Evolutionary conservation across 2,888 invertebrate genomes (phyloP).

Genomic region (Caenorhabditis sp.): DNA sequence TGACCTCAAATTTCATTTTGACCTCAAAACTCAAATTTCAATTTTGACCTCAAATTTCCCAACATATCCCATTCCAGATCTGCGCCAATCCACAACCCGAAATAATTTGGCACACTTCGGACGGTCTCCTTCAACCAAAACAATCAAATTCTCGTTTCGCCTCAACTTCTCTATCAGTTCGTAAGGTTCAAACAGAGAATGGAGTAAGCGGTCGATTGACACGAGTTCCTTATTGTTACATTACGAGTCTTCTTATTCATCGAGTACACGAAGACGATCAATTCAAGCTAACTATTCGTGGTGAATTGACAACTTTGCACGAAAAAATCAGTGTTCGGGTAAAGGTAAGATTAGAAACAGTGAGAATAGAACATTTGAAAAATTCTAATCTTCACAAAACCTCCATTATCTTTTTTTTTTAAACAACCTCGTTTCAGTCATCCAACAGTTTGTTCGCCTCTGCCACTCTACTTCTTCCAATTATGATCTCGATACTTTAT

Average conservation of each 20-base stretch:
- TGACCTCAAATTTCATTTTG: no score
- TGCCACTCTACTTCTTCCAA: no score
- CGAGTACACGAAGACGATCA: slow-evolving; percentile 17
- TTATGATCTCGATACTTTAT: no score
- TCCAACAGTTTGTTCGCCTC: no score
- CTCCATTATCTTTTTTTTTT: no score
- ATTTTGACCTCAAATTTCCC: not conserved
- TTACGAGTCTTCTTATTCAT: slow-evolving; percentile 20
- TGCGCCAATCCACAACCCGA: slow-evolving; percentile 50
- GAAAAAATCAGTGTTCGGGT: slow-evolving; percentile 17
- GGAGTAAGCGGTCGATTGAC: slow-evolving; percentile 9
- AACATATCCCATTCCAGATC: slow-evolving; percentile 14
- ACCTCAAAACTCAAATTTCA: no score
- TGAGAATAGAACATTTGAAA: no score
- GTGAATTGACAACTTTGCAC: slow-evolving; percentile 18
- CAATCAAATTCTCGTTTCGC: slow-evolving; percentile 20
- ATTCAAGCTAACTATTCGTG: slow-evolving; percentile 22
- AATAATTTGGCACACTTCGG: slow-evolving; percentile 43
- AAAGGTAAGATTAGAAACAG: no score
- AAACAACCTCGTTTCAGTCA: no score
- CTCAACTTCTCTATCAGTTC: not conserved
- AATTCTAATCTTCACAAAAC: no score
- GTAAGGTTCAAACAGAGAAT: slow-evolving; percentile 5
- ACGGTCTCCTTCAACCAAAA: slow-evolving; percentile 22
- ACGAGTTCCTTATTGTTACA: slow-evolving; percentile 26